Percentiles rank a stretch among this genome's conserved stretches.
These are phyloP conservation scores for Hippocampus comes DNA, from an alignment of 2,113 vertebrate genomes.

Conservation along the genomic window DNA sequence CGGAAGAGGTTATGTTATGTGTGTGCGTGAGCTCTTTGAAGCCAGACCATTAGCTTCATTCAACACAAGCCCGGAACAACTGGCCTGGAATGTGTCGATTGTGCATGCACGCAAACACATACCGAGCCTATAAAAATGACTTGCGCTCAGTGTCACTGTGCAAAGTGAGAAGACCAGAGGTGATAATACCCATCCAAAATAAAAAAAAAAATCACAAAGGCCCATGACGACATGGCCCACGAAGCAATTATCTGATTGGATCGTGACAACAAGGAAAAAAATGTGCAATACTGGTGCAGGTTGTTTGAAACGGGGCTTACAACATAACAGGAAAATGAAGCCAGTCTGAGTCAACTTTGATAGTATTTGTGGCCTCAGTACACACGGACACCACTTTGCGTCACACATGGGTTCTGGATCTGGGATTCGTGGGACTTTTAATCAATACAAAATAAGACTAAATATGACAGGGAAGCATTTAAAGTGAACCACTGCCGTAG, in stretches of 20 bases:
- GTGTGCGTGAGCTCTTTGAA: constrained; percentile 76
- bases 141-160: constrained; percentile 68
- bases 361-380: no score
- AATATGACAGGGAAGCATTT: no score
- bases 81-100: constrained; percentile 76
- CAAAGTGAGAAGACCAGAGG: constrained; percentile 53
- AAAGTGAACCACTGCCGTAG: no score
- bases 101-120: constrained; percentile 32
- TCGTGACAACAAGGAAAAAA: background rate
- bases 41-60: constrained; percentile 80
- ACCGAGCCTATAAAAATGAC: constrained; percentile 64
- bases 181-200: constrained; percentile 12
- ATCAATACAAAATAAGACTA: no score
- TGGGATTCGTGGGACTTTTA: no score
- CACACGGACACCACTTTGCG: no score
- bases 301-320: no score
- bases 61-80: constrained; percentile 78
- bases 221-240: constrained; percentile 11
- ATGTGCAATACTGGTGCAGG: no score
- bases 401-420: no score
- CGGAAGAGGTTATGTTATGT: constrained; percentile 28
- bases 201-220: background rate
- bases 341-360: no score
- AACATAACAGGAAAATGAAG: no score
- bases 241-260: constrained; percentile 56